Base-by-base conservation (phyloP, 2,797 vertebrate species). In the Bradypus variegatus region DNA sequence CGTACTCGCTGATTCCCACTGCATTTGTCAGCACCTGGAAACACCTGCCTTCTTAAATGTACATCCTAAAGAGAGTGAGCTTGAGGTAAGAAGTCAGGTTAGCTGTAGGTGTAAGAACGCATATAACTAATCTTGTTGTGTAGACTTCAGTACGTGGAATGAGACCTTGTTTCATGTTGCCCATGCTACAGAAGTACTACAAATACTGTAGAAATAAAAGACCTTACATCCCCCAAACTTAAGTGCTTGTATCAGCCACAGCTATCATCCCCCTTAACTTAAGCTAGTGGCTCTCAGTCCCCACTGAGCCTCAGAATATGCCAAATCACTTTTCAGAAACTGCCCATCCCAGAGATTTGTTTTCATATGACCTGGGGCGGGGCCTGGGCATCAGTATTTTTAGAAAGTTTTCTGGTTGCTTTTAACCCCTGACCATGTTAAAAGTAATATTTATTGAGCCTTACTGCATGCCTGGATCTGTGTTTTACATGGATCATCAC, bases 11-110 rank as follows among this genome's bases (percentile, higher is more conserved):
- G 95, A 99, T 99, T 93, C 99, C 99, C 69, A 99, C 99, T 0
- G 99, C 99, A 1, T 99, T 99, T 69, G 99, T 99, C 97, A 99
- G 99, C 97, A 99, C 99, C 84, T 99, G 99, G 99, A 99, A 99
- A 95, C 99, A 99, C 95, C 98, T 99, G 94, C 99, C 99, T 48
- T 99, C 98, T 33, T 99, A 98, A 96, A 95, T 72, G 21, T 53
- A 0, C 88, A 1, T 60, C 82, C 76, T 94, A 53, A 81, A 93
- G 90, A 88, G 88, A 75, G 55, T 50, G 92, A 94, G 94, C 84
- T 19, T 9, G 93, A 96, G 97, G 97, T 98, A 95, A 97, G 97
- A 91, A 91, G 70, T 13, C 70, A 6, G 60, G 8, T 6, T 13
- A 82, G 73, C 64, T 93, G 75, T 85, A 73, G 93, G 70, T 91